Percentiles rank a stretch among this genome's conserved stretches.
phyloP scores from a whole-genome alignment of 2,888 invertebrate species.

The Eledona agricola region DNA sequence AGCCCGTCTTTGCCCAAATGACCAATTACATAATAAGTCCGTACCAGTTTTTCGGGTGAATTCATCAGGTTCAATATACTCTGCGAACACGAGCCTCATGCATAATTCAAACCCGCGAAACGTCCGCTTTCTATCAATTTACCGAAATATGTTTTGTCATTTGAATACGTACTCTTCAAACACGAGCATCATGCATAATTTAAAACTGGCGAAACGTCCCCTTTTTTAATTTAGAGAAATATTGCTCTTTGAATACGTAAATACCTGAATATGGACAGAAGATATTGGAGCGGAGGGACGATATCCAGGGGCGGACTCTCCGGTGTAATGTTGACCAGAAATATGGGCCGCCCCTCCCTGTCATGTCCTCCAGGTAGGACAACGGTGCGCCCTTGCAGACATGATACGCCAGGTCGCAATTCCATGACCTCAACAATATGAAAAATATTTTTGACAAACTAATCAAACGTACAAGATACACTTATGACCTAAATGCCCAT shows the following conservation, averaged over 20 bases:
- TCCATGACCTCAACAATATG: conserved; percentile 64
- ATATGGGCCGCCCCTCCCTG: conserved; percentile 70
- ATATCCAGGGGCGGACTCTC: conserved; percentile 66
- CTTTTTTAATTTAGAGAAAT: too few species aligned
- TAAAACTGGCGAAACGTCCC: neutral
- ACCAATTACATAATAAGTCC: too few species aligned
- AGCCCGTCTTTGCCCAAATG: too few species aligned
- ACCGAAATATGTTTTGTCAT: neutral
- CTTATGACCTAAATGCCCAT: too few species aligned
- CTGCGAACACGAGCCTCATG: too few species aligned
- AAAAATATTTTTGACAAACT: conserved; percentile 9
- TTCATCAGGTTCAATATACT: too few species aligned
- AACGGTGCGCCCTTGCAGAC: conserved; percentile 68
- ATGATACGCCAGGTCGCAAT: conserved; percentile 61
- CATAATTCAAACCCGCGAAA: too few species aligned
- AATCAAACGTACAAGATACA: too few species aligned
- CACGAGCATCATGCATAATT: neutral
- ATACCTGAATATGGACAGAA: conserved; percentile 68
- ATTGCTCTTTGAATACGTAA: too few species aligned
- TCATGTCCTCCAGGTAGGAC: conserved; percentile 74
- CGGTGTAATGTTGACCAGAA: conserved; percentile 69
- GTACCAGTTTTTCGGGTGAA: too few species aligned
- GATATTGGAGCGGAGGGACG: conserved; percentile 62
- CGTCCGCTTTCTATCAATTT: too few species aligned
- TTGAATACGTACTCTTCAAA: neutral